Evolutionary conservation across 2,113 vertebrate genomes (phyloP), one percentile per base, ranked within the genome.

Genomic region (Dinomys branickii): DNA sequence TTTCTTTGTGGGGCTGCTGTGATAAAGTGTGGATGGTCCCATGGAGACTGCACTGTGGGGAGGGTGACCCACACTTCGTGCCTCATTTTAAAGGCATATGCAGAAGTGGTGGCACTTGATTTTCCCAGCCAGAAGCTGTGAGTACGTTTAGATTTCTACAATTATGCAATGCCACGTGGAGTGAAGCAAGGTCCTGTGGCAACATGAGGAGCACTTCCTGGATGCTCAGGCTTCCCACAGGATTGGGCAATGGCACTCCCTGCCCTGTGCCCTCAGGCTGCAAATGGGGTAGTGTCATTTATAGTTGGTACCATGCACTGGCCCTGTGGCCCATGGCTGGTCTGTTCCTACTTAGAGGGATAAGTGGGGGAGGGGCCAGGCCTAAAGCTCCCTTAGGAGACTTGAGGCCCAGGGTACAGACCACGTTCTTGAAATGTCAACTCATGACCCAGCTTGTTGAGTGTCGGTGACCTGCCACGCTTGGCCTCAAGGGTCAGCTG

Each of bases 161-260:
- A 81, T 97, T 91, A 84, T 50, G 80, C 89, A 97, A 33, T 85
- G 84, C 44, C 52, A 38, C 69, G 52, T 59, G 38, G 84, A 95
- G 93, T 89, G 58, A 94, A 86, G 84, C 81, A 47, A 69, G 77
- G 63, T 95, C 97, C 73, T 88, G 89, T 85, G 90, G 91, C 71
- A 87, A 87, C 80, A 73, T 90, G 84, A 97, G 96, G 89, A 93
- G 50, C 61, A 90, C 58, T 94, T 96, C 67, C 52, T 93, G 87
- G 83, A 93, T 65, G 38, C 58, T 75, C 61, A 44, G 91, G 83
- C 84, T 97, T 96, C 90, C 93, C 90, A 67, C 1, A 35, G 52
- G 75, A 84, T 97, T 97, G 91, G 85, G 96, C 87, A 96, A 90
- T 85, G 52, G 61, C 38, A 24, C 73, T 77, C 63, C 24, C 87